These are phyloP conservation scores for Rhynchonycteris naso DNA, from an alignment of 2,797 vertebrate genomes.

Conservation along the genomic window DNA sequence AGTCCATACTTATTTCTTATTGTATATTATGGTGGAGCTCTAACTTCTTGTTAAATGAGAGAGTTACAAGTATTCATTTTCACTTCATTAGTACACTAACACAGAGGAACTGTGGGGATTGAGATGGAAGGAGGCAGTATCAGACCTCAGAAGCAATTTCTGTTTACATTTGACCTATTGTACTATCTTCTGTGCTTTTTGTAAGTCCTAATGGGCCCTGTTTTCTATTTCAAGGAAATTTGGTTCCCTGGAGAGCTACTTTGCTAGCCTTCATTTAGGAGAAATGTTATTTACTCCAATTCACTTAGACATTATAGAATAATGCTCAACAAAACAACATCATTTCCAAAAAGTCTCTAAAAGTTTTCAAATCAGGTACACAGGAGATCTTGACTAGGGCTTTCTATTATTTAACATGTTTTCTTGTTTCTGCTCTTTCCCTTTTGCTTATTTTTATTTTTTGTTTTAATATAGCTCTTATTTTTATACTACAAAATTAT, in stretches of 20 bases:
- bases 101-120: background rate
- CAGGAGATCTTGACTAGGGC: background rate
- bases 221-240: background rate
- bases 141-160: background rate
- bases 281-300: slow-evolving; percentile 45
- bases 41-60: slow-evolving; percentile 8
- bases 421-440: background rate
- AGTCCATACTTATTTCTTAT: slow-evolving; percentile 26
- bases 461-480: background rate
- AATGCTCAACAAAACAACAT: background rate
- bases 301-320: slow-evolving; percentile 10
- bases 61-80: background rate
- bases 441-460: background rate
- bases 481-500: slow-evolving; percentile 15
- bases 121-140: background rate
- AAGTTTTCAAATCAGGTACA: background rate
- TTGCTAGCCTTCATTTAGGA: background rate
- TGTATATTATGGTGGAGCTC: background rate
- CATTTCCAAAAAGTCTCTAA: slow-evolving; percentile 41
- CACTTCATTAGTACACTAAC: background rate
- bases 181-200: background rate
- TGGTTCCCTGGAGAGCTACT: background rate
- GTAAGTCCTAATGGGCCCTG: background rate
- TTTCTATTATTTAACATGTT: background rate
- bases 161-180: background rate